A percentile compares a stretch with the other conserved stretches of the same genome.
phyloP scores from a whole-genome alignment of 2,113 vertebrate species.

The Cochlearius cochlearius region DNA sequence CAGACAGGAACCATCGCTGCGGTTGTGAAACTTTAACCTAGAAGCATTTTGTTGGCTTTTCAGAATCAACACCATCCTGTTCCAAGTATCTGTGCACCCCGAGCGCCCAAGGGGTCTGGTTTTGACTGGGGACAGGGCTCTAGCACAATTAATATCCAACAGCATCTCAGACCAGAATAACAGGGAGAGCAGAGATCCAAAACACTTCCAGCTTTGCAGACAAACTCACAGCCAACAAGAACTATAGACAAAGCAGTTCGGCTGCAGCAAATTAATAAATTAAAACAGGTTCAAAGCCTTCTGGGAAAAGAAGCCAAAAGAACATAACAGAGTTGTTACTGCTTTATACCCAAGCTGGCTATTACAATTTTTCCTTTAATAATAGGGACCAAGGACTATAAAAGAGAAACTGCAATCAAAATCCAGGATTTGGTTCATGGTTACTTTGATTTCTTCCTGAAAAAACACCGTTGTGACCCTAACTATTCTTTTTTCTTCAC shows the following conservation, averaged over 20 bases:
- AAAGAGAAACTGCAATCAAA: neutral
- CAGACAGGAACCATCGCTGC: neutral
- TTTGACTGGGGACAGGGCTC: neutral
- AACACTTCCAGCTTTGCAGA: neutral
- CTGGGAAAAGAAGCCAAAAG: neutral
- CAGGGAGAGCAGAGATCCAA: neutral
- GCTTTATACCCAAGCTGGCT: neutral
- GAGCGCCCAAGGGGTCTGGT: neutral
- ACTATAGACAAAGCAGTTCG: neutral
- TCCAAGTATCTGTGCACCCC: neutral
- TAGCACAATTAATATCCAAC: neutral
- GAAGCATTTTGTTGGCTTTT: neutral
- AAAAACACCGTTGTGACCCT: fast-evolving
- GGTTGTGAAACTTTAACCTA: neutral
- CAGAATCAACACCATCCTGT: neutral
- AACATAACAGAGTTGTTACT: neutral
- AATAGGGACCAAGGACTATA: neutral
- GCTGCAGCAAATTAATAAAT: too few relatives aligned
- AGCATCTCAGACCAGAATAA: neutral
- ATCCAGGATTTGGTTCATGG: neutral
- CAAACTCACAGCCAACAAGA: neutral
- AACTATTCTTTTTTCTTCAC: neutral
- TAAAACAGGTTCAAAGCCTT: neutral
- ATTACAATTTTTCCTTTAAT: neutral
- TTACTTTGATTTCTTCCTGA: neutral